Conservation (phyloP, 2,888 invertebrate species). For the Hofmannophila pseudospretella region DNA sequence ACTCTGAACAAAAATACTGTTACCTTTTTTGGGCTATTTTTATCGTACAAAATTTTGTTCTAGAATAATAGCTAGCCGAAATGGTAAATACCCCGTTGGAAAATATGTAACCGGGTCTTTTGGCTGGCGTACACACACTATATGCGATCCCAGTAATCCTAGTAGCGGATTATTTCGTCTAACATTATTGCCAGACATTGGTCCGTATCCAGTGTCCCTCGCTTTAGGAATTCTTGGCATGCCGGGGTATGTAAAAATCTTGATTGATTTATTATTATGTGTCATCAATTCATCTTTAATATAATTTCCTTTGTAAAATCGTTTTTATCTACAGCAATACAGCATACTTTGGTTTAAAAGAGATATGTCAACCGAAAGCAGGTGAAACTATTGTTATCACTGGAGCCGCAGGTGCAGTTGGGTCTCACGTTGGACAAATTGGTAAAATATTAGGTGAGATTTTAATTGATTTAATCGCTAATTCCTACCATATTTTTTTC, state of each 20-base stretch:
- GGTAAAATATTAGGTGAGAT: constrained; percentile 81
- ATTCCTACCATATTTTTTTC: too few relatives aligned
- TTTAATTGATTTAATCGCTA: too few relatives aligned
- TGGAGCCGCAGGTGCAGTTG: constrained; percentile 88
- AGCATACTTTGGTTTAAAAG: constrained; percentile 85
- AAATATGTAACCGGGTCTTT: constrained; percentile 79
- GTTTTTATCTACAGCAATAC: constrained; percentile 75
- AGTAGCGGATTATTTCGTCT: constrained; percentile 38
- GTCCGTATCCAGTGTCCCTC: constrained; percentile 78
- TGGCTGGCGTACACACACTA: constrained; percentile 81
- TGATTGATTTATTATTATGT: background rate
- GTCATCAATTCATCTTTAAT: background rate
- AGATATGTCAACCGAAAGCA: constrained; percentile 82
- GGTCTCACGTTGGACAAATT: constrained; percentile 87
- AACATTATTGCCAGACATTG: constrained; percentile 76
- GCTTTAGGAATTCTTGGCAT: constrained; percentile 83
- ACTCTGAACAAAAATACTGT: too few relatives aligned
- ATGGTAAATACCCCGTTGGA: constrained; percentile 81
- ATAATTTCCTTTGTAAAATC: background rate
- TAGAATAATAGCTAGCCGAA: constrained; percentile 83
- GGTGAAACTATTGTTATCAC: constrained; percentile 86
- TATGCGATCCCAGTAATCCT: constrained; percentile 42
- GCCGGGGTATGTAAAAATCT: constrained; percentile 80
- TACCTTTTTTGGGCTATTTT: too few relatives aligned
- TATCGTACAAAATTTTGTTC: too few relatives aligned